These are phyloP conservation scores for Deilephila elpenor DNA, from an alignment of 2,888 invertebrate species.

Conservation along the genomic window DNA sequence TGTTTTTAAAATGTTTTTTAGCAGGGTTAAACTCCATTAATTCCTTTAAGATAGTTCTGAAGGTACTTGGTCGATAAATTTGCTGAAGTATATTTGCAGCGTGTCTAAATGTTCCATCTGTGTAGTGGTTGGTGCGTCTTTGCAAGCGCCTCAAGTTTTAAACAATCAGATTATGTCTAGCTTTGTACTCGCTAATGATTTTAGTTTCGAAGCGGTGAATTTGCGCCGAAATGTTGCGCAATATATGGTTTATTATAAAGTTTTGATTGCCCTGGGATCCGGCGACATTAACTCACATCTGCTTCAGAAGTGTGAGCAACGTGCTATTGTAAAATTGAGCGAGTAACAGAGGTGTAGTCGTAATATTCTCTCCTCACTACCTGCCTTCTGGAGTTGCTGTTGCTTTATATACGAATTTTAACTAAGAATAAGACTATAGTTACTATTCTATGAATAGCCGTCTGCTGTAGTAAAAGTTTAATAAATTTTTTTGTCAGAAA, in stretches of 20 bases:
- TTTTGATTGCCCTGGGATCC: conserved; percentile 16
- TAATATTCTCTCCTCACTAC: background rate
- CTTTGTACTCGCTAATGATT: conserved; percentile 49
- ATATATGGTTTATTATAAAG: conserved; percentile 24
- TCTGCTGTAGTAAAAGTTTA: no score
- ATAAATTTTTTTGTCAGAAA: no score
- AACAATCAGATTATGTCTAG: conserved; percentile 53
- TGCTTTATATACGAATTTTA: no score
- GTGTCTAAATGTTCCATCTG: background rate
- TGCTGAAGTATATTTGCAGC: background rate
- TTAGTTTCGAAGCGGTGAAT: conserved; percentile 44
- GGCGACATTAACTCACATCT: background rate
- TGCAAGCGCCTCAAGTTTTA: conserved; percentile 49
- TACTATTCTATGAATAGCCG: no score
- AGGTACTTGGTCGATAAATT: background rate
- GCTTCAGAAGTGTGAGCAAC: background rate
- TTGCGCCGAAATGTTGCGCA: conserved; percentile 20
- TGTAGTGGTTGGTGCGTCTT: conserved; percentile 15
- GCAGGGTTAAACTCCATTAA: background rate
- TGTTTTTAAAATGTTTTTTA: background rate
- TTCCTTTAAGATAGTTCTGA: background rate
- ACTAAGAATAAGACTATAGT: no score
- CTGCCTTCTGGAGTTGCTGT: background rate
- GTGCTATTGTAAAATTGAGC: background rate
- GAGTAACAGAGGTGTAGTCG: background rate